Conservation (phyloP, 2,113 vertebrate genomes). For the Suricata suricatta region DNA sequence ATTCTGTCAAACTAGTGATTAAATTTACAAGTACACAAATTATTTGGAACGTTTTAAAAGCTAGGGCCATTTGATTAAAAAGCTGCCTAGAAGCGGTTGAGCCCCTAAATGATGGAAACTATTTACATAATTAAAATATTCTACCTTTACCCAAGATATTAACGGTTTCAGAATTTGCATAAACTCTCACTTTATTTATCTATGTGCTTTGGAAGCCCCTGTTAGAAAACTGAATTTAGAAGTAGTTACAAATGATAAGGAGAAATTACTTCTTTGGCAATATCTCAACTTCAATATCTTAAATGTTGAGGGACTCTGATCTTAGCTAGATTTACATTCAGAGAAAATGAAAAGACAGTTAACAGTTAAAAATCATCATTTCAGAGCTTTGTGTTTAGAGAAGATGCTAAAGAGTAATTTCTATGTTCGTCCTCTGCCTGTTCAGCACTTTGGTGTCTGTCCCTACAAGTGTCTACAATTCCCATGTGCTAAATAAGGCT, state of each 20-base stretch:
- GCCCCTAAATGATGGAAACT: not conserved
- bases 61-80: not conserved
- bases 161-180: not conserved
- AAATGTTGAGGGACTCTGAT: not conserved
- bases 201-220: not conserved
- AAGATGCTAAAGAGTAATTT: not conserved
- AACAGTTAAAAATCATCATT: not conserved
- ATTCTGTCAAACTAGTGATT: not conserved
- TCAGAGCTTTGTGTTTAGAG: not conserved
- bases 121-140: constrained; percentile 25
- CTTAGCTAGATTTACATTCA: not conserved
- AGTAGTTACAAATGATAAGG: not conserved
- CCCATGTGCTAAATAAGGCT: not conserved
- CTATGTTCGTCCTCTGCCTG: not conserved
- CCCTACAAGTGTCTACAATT: not conserved
- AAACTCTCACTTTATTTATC: not conserved
- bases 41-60: constrained; percentile 9
- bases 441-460: not conserved
- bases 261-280: not conserved
- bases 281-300: not conserved
- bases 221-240: not conserved
- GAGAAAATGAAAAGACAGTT: not conserved
- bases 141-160: not conserved
- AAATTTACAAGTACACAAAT: not conserved
- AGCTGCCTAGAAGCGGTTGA: not conserved